Base-by-base conservation (phyloP, 1,140 invertebrate genomes). In the Pseudomyrmex dendroicus region DNA sequence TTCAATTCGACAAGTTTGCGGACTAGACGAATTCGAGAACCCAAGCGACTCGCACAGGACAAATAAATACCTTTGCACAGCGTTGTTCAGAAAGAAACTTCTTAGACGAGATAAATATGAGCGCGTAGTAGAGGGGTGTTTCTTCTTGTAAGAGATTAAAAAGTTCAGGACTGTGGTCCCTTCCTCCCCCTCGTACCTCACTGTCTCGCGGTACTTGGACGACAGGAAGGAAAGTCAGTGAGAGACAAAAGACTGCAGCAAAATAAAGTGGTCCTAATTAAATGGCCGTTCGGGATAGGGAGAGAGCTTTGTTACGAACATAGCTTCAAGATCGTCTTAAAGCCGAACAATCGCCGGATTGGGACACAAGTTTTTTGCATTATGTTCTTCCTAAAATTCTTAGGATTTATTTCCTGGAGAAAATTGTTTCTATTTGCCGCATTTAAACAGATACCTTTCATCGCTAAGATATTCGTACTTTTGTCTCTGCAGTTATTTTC, bases 251-350 rank as follows among this genome's bases (percentile, higher is more conserved):
- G 87, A 48, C 67, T 84, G 82, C 70, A 89, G 85, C 73, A 85
- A 89, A 91, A 92, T 92, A 92, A 93, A 92, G 90, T 86, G 83
- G 84, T 90, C 89, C 88, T 94, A 93, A 94, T 94, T 94, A 92
- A 92, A 92, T 89, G 90, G 89, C 86, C 61, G 77, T 84, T 88
- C 80, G 73, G 66, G 74, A 85, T 76, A 73, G 63, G 82, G 82
- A 77, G 62, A 63, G 84, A 87, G 85, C 85, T 87, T 89, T 85
- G 88, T 85, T 82, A 52, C 15, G 82, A 77, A 82, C 82, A 64
- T 73, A 86, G 77, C 68, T 73, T 17, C 22, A 44, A 57, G 62
- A 59, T 78, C 67, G 48, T 74, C 76, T 90, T 90, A 90, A 90
- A 90, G 89, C 84, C 13, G 89, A 90, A 85, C 76, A 35, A 35